Evolutionary conservation across 2,888 invertebrate species (phyloP).

Genomic region (Latrodectus elegans): DNA sequence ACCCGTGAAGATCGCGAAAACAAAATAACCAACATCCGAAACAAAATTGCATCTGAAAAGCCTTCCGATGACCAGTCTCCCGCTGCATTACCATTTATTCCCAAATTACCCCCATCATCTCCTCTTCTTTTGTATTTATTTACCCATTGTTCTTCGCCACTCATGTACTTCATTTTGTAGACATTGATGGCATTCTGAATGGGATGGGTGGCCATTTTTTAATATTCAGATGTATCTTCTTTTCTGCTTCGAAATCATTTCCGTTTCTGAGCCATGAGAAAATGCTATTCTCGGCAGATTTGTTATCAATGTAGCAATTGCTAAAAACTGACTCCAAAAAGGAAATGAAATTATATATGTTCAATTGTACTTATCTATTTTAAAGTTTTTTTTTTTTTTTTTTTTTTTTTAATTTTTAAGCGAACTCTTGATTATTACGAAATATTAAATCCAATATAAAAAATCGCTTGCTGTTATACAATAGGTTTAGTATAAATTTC

Average conservation of each 20-base stretch:
- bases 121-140: conserved; percentile 23
- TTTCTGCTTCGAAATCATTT: conserved; percentile 20
- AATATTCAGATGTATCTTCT: conserved; percentile 22
- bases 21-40: conserved; percentile 50
- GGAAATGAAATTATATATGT: too few relatives aligned
- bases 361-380: too few relatives aligned
- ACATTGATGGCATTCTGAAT: conserved; percentile 61
- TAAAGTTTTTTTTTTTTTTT: too few relatives aligned
- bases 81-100: conserved; percentile 36
- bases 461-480: too few relatives aligned
- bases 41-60: conserved; percentile 52
- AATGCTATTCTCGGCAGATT: neutral
- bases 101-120: conserved; percentile 48
- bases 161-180: conserved; percentile 48
- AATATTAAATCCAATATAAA: too few relatives aligned
- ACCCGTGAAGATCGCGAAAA: conserved; percentile 28
- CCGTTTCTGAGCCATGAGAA: conserved; percentile 24
- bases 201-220: conserved; percentile 26
- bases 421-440: too few relatives aligned
- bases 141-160: conserved; percentile 59
- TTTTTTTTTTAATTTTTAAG: too few relatives aligned
- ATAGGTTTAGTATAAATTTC: too few relatives aligned
- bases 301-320: neutral
- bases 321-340: too few relatives aligned
- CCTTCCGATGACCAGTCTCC: conserved; percentile 54